Evolutionary conservation across 2,888 invertebrate species (phyloP).

Genomic region (Epinotia demarniana): DNA sequence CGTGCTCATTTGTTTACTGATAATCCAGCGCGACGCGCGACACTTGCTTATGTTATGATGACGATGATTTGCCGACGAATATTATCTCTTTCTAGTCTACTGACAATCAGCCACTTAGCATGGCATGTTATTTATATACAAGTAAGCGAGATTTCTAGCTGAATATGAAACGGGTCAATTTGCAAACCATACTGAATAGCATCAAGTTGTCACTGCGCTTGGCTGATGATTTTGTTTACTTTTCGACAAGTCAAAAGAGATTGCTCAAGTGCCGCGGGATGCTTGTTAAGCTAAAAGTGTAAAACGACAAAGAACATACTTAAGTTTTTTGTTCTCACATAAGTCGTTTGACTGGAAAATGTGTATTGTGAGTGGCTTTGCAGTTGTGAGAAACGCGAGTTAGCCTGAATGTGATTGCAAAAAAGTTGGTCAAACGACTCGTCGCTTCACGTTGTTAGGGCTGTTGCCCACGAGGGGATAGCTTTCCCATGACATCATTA

Average conservation of each 20-base stretch:
- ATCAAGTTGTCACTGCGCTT: not conserved
- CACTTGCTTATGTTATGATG: not conserved
- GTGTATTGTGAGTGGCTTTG: constrained; percentile 40
- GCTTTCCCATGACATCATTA: constrained; percentile 20
- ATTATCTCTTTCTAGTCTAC: constrained; percentile 29
- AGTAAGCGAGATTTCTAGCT: constrained; percentile 19
- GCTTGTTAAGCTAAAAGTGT: constrained; percentile 28
- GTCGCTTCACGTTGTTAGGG: constrained; percentile 29
- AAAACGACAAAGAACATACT: constrained; percentile 34
- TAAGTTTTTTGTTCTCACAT: constrained; percentile 40
- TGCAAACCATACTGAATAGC: constrained; percentile 15
- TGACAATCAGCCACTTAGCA: constrained; percentile 18
- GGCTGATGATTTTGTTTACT: constrained; percentile 24
- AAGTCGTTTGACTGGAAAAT: constrained; percentile 40
- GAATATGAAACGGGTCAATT: constrained; percentile 16
- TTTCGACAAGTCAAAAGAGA: constrained; percentile 19
- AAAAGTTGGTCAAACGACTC: constrained; percentile 43
- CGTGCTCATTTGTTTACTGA: constrained; percentile 28
- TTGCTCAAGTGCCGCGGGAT: constrained; percentile 10
- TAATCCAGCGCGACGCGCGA: constrained; percentile 18
- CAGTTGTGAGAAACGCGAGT: constrained; percentile 41
- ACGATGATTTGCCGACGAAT: constrained; percentile 17
- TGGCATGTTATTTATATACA: no score
- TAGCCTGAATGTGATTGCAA: constrained; percentile 43
- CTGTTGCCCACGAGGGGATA: constrained; percentile 14